Percentiles rank a stretch among this genome's conserved stretches.
Conservation (phyloP, 2,113 vertebrate species). For the Eurypyga helias region DNA sequence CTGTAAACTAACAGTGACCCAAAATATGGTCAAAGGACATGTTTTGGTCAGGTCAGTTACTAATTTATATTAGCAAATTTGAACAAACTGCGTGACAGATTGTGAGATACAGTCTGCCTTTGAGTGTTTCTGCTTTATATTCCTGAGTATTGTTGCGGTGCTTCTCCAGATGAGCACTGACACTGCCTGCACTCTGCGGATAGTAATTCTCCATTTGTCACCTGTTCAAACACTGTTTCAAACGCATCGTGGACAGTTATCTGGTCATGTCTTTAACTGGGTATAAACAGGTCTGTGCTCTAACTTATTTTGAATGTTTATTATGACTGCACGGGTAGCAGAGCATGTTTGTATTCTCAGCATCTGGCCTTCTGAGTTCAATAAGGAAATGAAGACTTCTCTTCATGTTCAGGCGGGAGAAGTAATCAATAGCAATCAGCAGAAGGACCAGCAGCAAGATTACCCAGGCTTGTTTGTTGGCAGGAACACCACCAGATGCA, state of each 20-base stretch:
- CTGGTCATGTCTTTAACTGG: not conserved
- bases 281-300: not conserved
- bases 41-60: not conserved
- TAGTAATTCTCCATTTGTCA: not conserved
- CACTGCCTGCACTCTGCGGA: not conserved
- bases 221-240: not conserved
- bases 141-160: not conserved
- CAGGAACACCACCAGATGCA: not conserved
- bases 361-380: not conserved
- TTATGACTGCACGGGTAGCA: not conserved
- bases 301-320: not conserved
- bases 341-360: not conserved
- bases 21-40: not conserved
- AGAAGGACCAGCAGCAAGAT: not conserved
- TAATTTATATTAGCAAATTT: not conserved
- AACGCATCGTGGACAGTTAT: not conserved
- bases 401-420: not conserved
- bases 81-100: not conserved
- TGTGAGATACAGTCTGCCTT: not conserved
- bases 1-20: not conserved
- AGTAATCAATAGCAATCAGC: slow-evolving; percentile 30
- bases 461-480: not conserved
- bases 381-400: not conserved
- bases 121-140: not conserved
- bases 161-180: not conserved